phyloP scores from a whole-genome alignment of 2,113 vertebrate species.

The Lota lota region DNA sequence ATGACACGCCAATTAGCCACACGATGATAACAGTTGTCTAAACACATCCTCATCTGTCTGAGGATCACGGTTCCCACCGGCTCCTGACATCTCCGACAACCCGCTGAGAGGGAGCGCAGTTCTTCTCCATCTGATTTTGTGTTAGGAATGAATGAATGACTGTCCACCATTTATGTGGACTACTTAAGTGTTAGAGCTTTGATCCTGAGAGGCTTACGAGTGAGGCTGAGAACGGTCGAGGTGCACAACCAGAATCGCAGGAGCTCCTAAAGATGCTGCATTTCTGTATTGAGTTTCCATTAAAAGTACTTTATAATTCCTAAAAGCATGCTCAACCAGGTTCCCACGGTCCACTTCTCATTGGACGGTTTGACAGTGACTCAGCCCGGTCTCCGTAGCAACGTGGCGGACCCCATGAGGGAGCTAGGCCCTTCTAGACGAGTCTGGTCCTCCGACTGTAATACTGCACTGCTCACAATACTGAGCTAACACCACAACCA shows the following conservation, averaged over 20 bases:
- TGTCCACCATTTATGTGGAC: background rate
- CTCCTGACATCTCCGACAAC: too few species aligned
- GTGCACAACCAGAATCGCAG: too few species aligned
- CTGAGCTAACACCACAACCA: slow-evolving; percentile 28
- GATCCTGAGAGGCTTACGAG: background rate
- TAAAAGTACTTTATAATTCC: too few species aligned
- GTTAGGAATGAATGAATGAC: background rate
- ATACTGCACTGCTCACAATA: slow-evolving; percentile 30
- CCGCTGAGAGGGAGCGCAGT: too few species aligned
- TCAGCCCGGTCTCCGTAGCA: slow-evolving; percentile 43
- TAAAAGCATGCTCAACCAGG: too few species aligned
- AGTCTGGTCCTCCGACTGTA: slow-evolving; percentile 50
- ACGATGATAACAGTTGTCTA: slow-evolving; percentile 66
- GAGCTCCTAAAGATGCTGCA: too few species aligned
- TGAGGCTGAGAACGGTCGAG: background rate
- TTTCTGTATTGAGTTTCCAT: too few species aligned
- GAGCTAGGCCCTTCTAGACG: slow-evolving; percentile 43
- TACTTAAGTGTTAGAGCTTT: background rate
- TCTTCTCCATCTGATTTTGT: background rate
- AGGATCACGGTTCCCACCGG: too few species aligned
- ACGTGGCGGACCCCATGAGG: slow-evolving; percentile 48
- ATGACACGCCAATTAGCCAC: slow-evolving; percentile 73
- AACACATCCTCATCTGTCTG: slow-evolving; percentile 51
- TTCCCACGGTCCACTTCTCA: too few species aligned
- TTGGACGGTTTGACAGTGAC: background rate